Percentiles rank a stretch among this genome's conserved stretches.
Conservation (phyloP, 2,888 invertebrate species). For the Pinctada fucata region DNA sequence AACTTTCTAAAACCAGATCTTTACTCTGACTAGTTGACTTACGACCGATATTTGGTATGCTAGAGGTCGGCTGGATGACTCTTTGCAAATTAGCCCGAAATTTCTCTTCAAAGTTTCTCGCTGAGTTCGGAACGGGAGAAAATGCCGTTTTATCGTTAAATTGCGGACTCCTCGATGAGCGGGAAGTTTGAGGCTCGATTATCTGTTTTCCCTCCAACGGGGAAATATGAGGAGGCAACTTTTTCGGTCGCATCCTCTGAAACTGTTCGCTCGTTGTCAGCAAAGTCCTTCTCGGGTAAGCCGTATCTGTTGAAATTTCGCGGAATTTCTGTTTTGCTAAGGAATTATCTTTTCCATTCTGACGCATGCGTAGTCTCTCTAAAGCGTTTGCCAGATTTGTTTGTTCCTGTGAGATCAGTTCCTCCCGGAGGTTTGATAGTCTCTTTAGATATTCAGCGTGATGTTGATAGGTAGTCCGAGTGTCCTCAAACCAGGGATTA, state of each 20-base stretch:
- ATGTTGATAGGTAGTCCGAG: conserved; percentile 49
- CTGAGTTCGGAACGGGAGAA: conserved; percentile 10
- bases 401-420: conserved; percentile 64
- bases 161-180: conserved; percentile 30
- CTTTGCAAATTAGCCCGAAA: conserved; percentile 59
- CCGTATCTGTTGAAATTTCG: conserved; percentile 9
- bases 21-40: conserved; percentile 45
- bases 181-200: conserved; percentile 47
- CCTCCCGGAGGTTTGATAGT: conserved; percentile 62
- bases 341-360: conserved; percentile 44
- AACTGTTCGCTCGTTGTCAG: conserved; percentile 64
- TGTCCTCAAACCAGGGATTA: conserved; percentile 55
- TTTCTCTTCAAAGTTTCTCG: conserved; percentile 56
- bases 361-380: conserved; percentile 60
- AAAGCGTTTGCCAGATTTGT: conserved; percentile 61
- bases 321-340: background rate
- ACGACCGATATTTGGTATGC: conserved; percentile 59
- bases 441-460: conserved; percentile 65
- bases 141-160: conserved; percentile 27
- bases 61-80: conserved; percentile 55
- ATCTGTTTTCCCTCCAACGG: conserved; percentile 64
- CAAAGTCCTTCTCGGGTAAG: conserved; percentile 42
- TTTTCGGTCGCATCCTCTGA: conserved; percentile 61
- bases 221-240: conserved; percentile 53
- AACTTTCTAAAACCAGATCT: conserved; percentile 51